These are phyloP conservation scores for Plestiodon gilberti DNA, from an alignment of 2,113 vertebrate genomes.

Conservation along the genomic window DNA sequence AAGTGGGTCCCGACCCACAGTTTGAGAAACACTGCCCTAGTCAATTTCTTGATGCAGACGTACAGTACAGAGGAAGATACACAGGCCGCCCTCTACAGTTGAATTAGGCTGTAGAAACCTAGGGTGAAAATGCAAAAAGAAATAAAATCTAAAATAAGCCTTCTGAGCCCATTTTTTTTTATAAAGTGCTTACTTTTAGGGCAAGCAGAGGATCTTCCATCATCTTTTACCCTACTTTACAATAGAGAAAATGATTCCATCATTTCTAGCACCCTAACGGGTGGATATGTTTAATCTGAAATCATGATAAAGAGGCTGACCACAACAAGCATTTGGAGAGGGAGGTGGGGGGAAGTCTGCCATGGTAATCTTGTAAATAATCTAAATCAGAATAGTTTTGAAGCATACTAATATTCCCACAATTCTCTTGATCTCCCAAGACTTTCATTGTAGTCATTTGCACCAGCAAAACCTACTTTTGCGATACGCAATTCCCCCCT, in stretches of 20 bases:
- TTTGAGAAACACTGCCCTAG: not conserved
- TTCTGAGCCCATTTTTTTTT: not conserved
- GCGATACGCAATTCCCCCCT: slow-evolving; percentile 71
- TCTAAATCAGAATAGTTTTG: slow-evolving; percentile 43
- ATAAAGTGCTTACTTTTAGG: not conserved
- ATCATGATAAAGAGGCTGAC: not conserved
- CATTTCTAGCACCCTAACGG: not conserved
- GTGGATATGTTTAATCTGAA: too few relatives aligned
- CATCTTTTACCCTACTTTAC: not conserved
- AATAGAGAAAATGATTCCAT: not conserved
- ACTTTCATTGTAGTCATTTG: slow-evolving; percentile 62
- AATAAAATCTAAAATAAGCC: not conserved
- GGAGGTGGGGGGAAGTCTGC: not conserved
- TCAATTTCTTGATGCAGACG: not conserved
- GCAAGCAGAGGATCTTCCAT: not conserved
- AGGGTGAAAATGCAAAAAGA: not conserved
- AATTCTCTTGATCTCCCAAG: slow-evolving; percentile 51
- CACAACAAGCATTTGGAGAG: not conserved
- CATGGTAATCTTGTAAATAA: slow-evolving; percentile 50
- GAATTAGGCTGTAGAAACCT: not conserved
- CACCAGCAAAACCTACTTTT: slow-evolving; percentile 67
- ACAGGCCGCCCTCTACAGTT: not conserved
- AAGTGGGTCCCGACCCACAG: too few relatives aligned
- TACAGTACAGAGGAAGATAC: not conserved
- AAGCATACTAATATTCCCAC: slow-evolving; percentile 34